These are phyloP conservation scores for Cryptomyrus ogoouensis DNA, from an alignment of 2,113 vertebrate genomes.

Conservation along the genomic window DNA sequence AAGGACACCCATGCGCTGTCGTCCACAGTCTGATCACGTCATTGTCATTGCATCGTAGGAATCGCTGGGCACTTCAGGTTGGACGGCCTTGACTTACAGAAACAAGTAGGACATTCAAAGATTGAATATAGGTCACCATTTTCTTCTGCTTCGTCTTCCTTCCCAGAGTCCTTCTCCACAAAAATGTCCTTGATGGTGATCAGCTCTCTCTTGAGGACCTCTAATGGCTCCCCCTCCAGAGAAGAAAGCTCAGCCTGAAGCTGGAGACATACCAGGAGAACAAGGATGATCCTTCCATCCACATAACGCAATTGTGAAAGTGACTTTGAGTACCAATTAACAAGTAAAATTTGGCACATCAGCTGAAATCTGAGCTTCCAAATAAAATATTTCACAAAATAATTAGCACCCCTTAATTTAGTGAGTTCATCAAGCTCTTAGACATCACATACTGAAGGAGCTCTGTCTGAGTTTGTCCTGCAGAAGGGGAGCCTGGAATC, in stretches of 20 bases:
- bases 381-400: background rate
- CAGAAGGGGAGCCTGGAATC: background rate
- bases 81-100: constrained; percentile 54
- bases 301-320: background rate
- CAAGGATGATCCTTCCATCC: background rate
- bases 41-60: background rate
- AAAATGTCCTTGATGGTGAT: constrained; percentile 88
- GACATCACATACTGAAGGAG: background rate
- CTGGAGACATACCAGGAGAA: constrained; percentile 50
- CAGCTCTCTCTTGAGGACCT: constrained; percentile 76
- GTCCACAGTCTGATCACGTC: background rate
- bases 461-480: background rate
- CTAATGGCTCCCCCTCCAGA: constrained; percentile 69
- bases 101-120: constrained; percentile 55
- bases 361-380: background rate
- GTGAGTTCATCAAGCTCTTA: background rate
- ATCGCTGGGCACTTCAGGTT: background rate
- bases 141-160: constrained; percentile 53
- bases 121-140: constrained; percentile 73
- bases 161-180: constrained; percentile 64
- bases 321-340: background rate
- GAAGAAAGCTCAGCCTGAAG: constrained; percentile 80
- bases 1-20: background rate
- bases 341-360: background rate
- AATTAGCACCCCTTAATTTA: background rate